These are phyloP conservation scores for Danio rerio DNA, from an alignment of 2,113 vertebrate species.

Conservation along the genomic window GRCz12tu NC_133190.1:15547001-15547500, in stretches of 20 bases:
- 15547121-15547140: conserved; percentile 29
- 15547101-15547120: conserved; percentile 13
- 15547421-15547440: too few relatives aligned
- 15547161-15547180: neutral
- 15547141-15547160: neutral
- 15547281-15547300: neutral
- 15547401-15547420: too few relatives aligned
- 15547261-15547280: neutral
- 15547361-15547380: neutral
- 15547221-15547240: neutral
- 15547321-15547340: neutral
- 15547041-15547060: conserved; percentile 1
- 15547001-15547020: conserved; percentile 25
- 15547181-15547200: neutral
- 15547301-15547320: neutral
- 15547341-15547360: neutral
- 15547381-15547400: too few relatives aligned
- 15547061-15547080: conserved; percentile 1
- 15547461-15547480: too few relatives aligned
- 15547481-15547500: too few relatives aligned
- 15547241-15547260: too few relatives aligned
- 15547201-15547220: neutral
- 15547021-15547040: conserved; percentile 28
- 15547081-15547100: conserved; percentile 14
- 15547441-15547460: too few relatives aligned